A percentile compares a stretch with the other conserved stretches of the same genome.
Conservation (phyloP, 1,140 invertebrate genomes). For the Antheraea pernyi region DNA sequence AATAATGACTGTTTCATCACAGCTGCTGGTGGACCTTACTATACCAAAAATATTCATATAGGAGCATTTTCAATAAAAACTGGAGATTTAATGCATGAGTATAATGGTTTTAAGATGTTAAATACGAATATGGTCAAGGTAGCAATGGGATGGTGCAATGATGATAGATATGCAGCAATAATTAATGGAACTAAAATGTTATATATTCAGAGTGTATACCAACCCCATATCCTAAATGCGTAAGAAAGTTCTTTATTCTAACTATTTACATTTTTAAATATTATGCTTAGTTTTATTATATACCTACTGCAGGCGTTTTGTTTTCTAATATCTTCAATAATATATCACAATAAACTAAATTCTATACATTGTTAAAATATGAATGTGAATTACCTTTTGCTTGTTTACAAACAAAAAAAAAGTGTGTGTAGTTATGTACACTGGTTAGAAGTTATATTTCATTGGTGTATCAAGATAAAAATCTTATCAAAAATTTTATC, state of each 20-base stretch:
- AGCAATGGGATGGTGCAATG: slow-evolving; percentile 56
- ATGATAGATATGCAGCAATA: slow-evolving; percentile 60
- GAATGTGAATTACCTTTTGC: no score
- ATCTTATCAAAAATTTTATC: no score
- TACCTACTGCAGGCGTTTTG: no score
- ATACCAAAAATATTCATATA: slow-evolving; percentile 20
- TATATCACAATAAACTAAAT: no score
- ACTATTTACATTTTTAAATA: no score
- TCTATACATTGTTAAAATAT: no score
- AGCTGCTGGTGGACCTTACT: slow-evolving; percentile 16
- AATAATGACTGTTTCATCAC: slow-evolving; percentile 63
- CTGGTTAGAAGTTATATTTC: no score
- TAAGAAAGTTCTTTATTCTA: neutral
- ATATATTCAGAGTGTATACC: slow-evolving; percentile 54
- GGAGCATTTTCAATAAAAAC: slow-evolving; percentile 50
- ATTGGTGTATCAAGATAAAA: no score
- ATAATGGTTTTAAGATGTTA: slow-evolving; percentile 33
- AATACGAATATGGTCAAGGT: slow-evolving; percentile 40
- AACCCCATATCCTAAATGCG: slow-evolving; percentile 43
- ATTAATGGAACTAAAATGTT: slow-evolving; percentile 54
- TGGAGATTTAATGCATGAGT: slow-evolving; percentile 47
- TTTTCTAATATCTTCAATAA: no score
- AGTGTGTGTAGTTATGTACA: no score
- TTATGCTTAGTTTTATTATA: no score
- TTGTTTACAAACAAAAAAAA: no score